Percentiles rank a stretch among this genome's conserved stretches.
Evolutionary conservation across 2,888 invertebrate species (phyloP).

Genomic region (Argyresthia albistria): DNA sequence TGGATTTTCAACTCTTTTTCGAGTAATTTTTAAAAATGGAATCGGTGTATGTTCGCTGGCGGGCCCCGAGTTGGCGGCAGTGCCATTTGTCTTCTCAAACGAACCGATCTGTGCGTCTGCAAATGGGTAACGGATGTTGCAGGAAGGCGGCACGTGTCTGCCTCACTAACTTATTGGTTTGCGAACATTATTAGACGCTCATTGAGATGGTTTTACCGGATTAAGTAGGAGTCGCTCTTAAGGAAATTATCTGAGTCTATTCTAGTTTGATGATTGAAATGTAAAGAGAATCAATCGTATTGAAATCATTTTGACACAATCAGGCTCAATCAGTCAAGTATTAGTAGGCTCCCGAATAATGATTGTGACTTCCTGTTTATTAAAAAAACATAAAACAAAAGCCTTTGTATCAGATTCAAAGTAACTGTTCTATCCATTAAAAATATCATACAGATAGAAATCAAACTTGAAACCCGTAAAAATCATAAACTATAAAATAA

Average conservation of each 20-base stretch:
- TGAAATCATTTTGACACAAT: no score
- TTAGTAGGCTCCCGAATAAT: no score
- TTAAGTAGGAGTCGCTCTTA: not conserved
- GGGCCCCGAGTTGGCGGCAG: constrained; percentile 22
- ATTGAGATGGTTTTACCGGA: constrained; percentile 19
- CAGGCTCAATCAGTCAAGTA: no score
- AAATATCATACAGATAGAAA: constrained; percentile 3
- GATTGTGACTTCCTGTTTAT: no score
- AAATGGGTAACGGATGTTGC: constrained; percentile 62
- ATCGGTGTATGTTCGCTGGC: constrained; percentile 33
- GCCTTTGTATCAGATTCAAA: no score
- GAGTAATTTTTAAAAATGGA: constrained; percentile 58
- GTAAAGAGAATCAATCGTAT: no score
- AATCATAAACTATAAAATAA: constrained; percentile 58
- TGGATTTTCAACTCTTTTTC: constrained; percentile 50
- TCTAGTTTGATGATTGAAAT: no score
- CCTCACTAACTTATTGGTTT: constrained; percentile 44
- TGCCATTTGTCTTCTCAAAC: constrained; percentile 66
- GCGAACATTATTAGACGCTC: constrained; percentile 41
- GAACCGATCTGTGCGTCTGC: constrained; percentile 67
- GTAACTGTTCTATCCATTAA: not conserved
- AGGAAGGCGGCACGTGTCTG: constrained; percentile 50
- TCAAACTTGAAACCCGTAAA: constrained; percentile 25
- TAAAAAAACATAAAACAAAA: not conserved
- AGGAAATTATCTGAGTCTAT: not conserved